Base-by-base conservation (phyloP, 2,888 invertebrate species). In the Rhorus exstirpatorius region DNA sequence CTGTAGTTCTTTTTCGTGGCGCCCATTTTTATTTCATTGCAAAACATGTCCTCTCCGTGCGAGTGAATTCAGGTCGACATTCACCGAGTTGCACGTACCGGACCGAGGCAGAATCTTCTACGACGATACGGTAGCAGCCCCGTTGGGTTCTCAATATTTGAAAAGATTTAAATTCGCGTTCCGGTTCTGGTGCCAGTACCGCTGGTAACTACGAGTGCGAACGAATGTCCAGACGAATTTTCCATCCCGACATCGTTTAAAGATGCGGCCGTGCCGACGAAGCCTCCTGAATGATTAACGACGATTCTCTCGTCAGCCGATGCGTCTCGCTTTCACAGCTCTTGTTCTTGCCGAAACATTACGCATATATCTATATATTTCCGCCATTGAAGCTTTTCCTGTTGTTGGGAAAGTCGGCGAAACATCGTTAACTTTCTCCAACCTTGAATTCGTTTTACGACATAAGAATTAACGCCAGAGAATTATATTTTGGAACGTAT, bases 101-200 rank as follows among this genome's bases (percentile, higher is more conserved):
- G 8, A 1, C 2, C 53, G 4, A 14, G 26, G 19, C 8, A 35
- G 35, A 72, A 44, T 65, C 17, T 17, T 58, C 31, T 31, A 41
- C n/a, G 51, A 35, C 53, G 31, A 44, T 38, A n/a, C 74, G 21
- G 17, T 35, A 46, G n/a, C 31, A 67, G 21, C 35, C 14, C 61
- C 53, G 60, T 17, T 41, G 35, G 75, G 44, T 35, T 79, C 86
- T 92, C 89, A 92, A 92, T 92, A 92, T 92, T 92, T 91, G 88
- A 92, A 87, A 88, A 90, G 91, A 92, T 92, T 92, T 92, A 92
- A 92, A 92, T 92, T 92, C 90, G 90, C 86, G 89, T n/a, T n/a
- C 89, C 61, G 58, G 76, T 31, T 60, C 72, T 44, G 61, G 58
- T 31, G 21, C 49, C 17, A 17, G 35, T 51, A 19, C 26, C n/a